A percentile compares a stretch with the other conserved stretches of the same genome.
Conservation (phyloP, 2,113 vertebrate genomes). For the Thalassoma bifasciatum region DNA sequence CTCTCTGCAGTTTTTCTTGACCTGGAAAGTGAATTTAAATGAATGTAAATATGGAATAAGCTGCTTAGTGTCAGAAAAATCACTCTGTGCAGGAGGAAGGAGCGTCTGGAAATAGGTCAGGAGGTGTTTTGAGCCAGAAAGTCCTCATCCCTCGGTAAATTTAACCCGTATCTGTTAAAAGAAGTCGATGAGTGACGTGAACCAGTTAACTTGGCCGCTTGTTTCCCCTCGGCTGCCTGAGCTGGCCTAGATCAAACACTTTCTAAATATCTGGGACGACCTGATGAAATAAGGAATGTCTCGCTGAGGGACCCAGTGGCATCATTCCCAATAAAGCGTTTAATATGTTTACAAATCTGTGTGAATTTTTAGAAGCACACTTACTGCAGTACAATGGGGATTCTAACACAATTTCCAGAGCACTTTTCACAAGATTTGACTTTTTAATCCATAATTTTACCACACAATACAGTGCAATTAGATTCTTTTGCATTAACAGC, state of each 20-base stretch:
- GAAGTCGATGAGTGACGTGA: slow-evolving; percentile 76
- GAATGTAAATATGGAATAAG: slow-evolving; percentile 41
- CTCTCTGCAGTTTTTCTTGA: slow-evolving; percentile 24
- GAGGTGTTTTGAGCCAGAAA: slow-evolving; percentile 24
- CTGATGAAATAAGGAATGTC: slow-evolving; percentile 15
- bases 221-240: slow-evolving; percentile 73
- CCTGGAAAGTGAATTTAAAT: slow-evolving; percentile 57
- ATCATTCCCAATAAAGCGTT: background rate
- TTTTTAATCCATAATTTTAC: too few relatives aligned
- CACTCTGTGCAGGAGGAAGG: slow-evolving; percentile 16
- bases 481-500: too few relatives aligned
- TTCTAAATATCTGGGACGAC: slow-evolving; percentile 75
- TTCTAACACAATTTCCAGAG: too few relatives aligned
- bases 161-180: slow-evolving; percentile 62
- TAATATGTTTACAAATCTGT: background rate
- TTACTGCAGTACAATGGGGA: too few relatives aligned
- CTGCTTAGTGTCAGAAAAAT: slow-evolving; percentile 61
- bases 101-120: slow-evolving; percentile 57
- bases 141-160: slow-evolving; percentile 26
- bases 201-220: slow-evolving; percentile 77
- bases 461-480: too few relatives aligned
- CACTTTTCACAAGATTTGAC: too few relatives aligned
- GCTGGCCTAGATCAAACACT: slow-evolving; percentile 76
- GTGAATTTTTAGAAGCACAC: too few relatives aligned
- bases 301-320: slow-evolving; percentile 39